Conservation (phyloP, 2,888 invertebrate species). For the Agrochola lychnidis region DNA sequence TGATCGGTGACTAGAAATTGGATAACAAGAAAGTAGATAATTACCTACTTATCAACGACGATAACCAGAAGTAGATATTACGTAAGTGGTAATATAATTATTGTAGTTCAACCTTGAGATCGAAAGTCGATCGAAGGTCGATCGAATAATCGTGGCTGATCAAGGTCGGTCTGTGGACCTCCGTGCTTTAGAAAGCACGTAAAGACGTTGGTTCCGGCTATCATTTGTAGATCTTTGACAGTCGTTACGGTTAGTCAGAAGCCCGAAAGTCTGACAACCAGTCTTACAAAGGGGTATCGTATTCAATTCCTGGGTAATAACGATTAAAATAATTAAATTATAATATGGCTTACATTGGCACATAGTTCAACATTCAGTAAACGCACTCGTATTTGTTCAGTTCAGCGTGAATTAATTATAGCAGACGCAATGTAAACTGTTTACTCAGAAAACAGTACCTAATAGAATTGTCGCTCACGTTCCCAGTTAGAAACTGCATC, state of each 20-base stretch:
- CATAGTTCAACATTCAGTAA: constrained; percentile 5
- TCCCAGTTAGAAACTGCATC: neutral
- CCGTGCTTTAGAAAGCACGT: neutral
- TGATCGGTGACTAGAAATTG: neutral
- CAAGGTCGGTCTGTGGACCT: neutral
- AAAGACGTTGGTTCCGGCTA: neutral
- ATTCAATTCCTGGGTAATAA: neutral
- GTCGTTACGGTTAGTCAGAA: neutral
- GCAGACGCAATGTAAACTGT: constrained; percentile 1
- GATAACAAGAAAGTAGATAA: no score
- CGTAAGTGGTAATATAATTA: neutral
- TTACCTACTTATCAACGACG: neutral
- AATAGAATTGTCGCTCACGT: neutral
- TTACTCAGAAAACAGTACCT: neutral
- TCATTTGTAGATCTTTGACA: neutral
- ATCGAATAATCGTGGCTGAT: neutral
- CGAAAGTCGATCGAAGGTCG: constrained; percentile 2
- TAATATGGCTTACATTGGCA: constrained; percentile 2
- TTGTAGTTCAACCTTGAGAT: neutral
- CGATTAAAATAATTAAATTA: neutral
- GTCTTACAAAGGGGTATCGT: neutral
- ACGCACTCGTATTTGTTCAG: constrained; percentile 31
- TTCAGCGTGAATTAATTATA: constrained; percentile 31
- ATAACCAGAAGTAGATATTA: neutral
- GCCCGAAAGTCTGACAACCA: neutral